Percentiles rank a stretch among this genome's conserved stretches.
Evolutionary conservation across 2,888 invertebrate genomes (phyloP).

Genomic region (Lasiommata megera): DNA sequence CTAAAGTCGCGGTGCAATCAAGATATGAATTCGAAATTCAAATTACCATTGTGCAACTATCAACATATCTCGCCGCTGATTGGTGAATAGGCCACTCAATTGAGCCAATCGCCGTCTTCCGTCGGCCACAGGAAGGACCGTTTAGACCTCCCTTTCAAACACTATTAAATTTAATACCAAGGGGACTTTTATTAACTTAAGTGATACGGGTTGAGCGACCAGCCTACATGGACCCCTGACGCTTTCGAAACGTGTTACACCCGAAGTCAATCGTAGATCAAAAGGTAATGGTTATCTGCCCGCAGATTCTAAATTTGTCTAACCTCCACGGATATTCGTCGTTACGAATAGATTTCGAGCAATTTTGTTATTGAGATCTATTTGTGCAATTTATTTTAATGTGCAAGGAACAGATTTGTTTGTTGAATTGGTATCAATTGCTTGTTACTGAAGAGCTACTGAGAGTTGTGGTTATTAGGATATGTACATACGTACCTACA

Average conservation of each 20-base stretch:
- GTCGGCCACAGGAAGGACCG: slow-evolving; percentile 70
- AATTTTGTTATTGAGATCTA: slow-evolving; percentile 68
- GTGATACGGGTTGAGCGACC: slow-evolving; percentile 67
- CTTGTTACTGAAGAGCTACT: not conserved
- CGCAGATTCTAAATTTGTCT: slow-evolving; percentile 63
- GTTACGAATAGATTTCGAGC: slow-evolving; percentile 64
- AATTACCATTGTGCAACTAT: slow-evolving; percentile 34
- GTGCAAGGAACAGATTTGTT: slow-evolving; percentile 34
- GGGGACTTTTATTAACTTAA: slow-evolving; percentile 79
- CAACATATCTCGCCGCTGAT: slow-evolving; percentile 59
- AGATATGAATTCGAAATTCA: slow-evolving; percentile 29
- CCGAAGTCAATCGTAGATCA: slow-evolving; percentile 27
- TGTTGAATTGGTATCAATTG: slow-evolving; percentile 32
- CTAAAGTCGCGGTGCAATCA: not conserved
- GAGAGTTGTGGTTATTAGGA: too few relatives aligned
- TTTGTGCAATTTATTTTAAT: slow-evolving; percentile 45
- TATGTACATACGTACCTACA: too few relatives aligned
- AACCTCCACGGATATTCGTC: slow-evolving; percentile 62
- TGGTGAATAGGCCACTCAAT: slow-evolving; percentile 74
- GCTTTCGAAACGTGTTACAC: slow-evolving; percentile 29
- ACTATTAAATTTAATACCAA: slow-evolving; percentile 77
- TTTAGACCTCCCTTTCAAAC: slow-evolving; percentile 75
- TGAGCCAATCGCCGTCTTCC: slow-evolving; percentile 79
- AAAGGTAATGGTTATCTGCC: slow-evolving; percentile 49
- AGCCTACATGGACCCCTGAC: slow-evolving; percentile 47